Evolutionary conservation across 1,140 invertebrate species (phyloP), one percentile per base, ranked within the genome.

Genomic region (Caenorhabditis tropicalis): DNA sequence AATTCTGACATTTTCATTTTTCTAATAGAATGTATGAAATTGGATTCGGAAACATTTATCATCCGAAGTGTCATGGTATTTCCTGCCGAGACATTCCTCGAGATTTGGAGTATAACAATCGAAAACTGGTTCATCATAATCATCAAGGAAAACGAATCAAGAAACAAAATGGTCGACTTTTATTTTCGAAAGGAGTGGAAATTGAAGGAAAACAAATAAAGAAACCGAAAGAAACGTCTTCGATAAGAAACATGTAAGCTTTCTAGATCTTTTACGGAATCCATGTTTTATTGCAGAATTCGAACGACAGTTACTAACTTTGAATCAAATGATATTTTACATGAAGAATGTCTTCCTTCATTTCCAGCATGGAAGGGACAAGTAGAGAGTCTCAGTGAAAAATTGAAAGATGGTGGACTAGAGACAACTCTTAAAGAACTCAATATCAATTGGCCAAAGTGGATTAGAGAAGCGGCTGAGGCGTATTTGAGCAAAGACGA

Each of bases 321-420:
- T 27, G 16, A 48, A 48, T 27, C 36, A 0, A n/a, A 74, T 2
- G 21, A 43, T 24, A 15, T 74, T 46, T 36, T 74, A 7, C 36
- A 74, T 74, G 65, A 74, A 43, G 81, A 82, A 43, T 56, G 81
- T 39, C 31, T 82, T 21, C 82, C 82, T 16, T 43, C 36, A 3
- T 82, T 65, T 74, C 82, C 82, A 27, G 36, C 82, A 10, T 82
- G 82, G 82, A 65, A 65, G 21, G 43, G 56, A 29, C 82, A 82
- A 70, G 21, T 70, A 7, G 82, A 65, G 10, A 53, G 60, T 49
- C 46, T 46, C 1, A 7, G 33, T 1, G 24, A 39, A 39, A 82
- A 51, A 53, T 29, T 65, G 1, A 82, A 82, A 29, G 21, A 60
- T 33, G 65, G 65, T 21, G 65, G 65, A 24, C n/a, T 74, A 1